Percentiles rank a stretch among this genome's conserved stretches.
Conservation (phyloP, 2,113 vertebrate species). For the Grus americana region DNA sequence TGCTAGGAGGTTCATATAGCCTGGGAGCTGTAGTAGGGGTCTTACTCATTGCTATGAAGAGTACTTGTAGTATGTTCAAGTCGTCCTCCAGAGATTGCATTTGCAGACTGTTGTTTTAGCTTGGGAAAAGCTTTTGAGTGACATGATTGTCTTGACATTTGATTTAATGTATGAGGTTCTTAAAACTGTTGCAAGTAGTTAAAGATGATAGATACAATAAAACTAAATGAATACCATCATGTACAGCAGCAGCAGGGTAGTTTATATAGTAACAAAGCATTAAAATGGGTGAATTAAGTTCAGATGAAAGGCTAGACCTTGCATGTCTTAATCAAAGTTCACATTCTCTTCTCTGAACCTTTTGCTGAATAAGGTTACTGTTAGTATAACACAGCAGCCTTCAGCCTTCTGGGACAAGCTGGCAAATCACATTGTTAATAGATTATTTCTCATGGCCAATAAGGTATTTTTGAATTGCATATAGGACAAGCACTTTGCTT, state of each 20-base stretch:
- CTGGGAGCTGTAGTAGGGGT: background rate
- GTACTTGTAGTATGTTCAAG: background rate
- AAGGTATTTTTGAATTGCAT: background rate
- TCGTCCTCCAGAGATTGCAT: background rate
- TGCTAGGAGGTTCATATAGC: background rate
- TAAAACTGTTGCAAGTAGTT: background rate
- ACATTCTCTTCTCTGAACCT: background rate
- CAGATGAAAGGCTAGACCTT: background rate
- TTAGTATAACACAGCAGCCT: background rate
- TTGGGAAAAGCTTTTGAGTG: slow-evolving; percentile 8
- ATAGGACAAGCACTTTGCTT: background rate
- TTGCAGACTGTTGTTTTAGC: background rate
- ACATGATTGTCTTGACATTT: slow-evolving; percentile 2
- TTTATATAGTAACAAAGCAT: background rate
- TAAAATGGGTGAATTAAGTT: background rate
- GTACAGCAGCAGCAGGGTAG: background rate
- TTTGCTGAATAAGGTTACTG: background rate
- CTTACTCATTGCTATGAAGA: background rate
- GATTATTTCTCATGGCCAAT: background rate
- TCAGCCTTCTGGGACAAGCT: background rate
- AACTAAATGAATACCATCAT: background rate
- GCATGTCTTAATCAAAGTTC: background rate
- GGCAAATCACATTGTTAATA: background rate
- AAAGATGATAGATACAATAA: background rate
- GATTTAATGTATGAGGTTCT: slow-evolving; percentile 9